Percentiles rank a stretch among this genome's conserved stretches.
phyloP scores from a whole-genome alignment of 1,140 invertebrate species.

The Drosophila obscura region DNA sequence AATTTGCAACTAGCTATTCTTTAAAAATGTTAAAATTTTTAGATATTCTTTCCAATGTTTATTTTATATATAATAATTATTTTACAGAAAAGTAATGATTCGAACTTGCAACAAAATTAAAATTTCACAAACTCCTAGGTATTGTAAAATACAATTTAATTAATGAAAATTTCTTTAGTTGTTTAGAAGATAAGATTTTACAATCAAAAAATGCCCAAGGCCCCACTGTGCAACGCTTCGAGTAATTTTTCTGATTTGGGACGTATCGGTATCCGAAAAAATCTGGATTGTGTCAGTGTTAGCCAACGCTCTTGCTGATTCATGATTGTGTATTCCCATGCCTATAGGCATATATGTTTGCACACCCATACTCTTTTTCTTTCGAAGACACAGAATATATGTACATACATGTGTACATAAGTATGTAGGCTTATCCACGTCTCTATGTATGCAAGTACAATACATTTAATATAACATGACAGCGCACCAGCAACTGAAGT shows the following conservation, averaged over 20 bases:
- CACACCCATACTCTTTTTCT: conserved; percentile 8
- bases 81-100: too few species aligned
- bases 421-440: conserved; percentile 3
- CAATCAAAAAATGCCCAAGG: too few species aligned
- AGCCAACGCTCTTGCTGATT: conserved; percentile 33
- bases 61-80: too few species aligned
- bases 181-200: too few species aligned
- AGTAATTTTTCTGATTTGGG: conserved; percentile 35
- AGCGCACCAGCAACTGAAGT: conserved; percentile 34
- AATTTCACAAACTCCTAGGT: too few species aligned
- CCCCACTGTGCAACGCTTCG: not conserved
- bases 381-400: conserved; percentile 6
- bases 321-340: conserved; percentile 1
- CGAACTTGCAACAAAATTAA: too few species aligned
- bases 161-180: too few species aligned
- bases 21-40: too few species aligned
- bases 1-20: too few species aligned
- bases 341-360: not conserved
- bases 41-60: too few species aligned
- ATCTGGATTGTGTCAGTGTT: conserved; percentile 56
- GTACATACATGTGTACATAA: not conserved
- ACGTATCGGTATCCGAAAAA: conserved; percentile 43
- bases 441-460: conserved; percentile 2
- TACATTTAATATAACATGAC: conserved; percentile 17
- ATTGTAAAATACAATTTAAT: too few species aligned